A percentile compares a stretch with the other conserved stretches of the same genome.
Conservation (phyloP, 1,140 invertebrate genomes). For the Drosophila bocqueti region DNA sequence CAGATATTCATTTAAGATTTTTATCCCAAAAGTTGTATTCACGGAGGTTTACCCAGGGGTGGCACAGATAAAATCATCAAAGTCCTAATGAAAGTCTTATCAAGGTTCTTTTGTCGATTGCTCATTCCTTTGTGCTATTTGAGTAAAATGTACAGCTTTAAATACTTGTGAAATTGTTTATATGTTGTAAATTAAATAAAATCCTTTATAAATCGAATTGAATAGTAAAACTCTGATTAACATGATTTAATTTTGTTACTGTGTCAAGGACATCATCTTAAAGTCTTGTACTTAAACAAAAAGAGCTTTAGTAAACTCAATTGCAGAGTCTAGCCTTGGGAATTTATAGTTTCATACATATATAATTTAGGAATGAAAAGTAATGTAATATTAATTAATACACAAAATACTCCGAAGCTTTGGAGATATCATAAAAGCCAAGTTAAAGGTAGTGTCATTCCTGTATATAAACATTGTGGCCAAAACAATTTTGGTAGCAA, state of each 20-base stretch:
- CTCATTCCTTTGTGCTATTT: conserved; percentile 2
- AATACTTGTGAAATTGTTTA: neutral
- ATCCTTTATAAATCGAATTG: neutral
- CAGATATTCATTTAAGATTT: neutral
- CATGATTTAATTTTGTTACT: neutral
- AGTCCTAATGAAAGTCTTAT: neutral
- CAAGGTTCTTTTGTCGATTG: neutral
- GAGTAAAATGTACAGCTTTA: neutral
- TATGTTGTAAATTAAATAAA: neutral
- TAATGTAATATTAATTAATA: too few relatives aligned
- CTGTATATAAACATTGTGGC: neutral
- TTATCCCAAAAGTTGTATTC: neutral
- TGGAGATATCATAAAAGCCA: neutral
- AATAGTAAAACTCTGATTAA: neutral
- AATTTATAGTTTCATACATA: neutral
- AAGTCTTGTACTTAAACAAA: too few relatives aligned
- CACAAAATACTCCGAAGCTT: neutral
- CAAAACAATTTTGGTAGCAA: neutral
- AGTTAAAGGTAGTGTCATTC: neutral
- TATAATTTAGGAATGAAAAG: too few relatives aligned
- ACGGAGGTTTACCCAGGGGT: too few relatives aligned
- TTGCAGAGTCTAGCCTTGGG: too few relatives aligned
- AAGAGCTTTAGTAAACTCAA: too few relatives aligned
- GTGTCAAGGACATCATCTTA: neutral
- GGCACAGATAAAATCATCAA: neutral